Conservation (phyloP, 2,888 invertebrate genomes). For the Exephanes ischioxanthus region DNA sequence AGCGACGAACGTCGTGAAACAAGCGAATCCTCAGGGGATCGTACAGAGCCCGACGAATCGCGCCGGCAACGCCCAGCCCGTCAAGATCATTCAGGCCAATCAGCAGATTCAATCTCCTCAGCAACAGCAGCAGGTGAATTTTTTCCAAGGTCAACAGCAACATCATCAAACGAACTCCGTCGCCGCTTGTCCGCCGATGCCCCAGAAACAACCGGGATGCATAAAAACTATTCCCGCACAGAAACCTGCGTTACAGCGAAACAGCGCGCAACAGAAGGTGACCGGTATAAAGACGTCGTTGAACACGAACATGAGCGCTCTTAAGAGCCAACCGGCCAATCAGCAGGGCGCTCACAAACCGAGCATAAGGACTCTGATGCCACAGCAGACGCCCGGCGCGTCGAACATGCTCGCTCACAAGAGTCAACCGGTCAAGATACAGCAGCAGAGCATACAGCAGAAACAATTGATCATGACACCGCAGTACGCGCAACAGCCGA, state of each 20-base stretch:
- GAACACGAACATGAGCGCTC: slow-evolving; percentile 77
- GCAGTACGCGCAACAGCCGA: slow-evolving; percentile 75
- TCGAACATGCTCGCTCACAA: slow-evolving; percentile 75
- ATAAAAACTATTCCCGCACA: slow-evolving; percentile 82
- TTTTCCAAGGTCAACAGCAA: slow-evolving; percentile 67
- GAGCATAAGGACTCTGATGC: slow-evolving; percentile 77
- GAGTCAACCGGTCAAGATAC: slow-evolving; percentile 77
- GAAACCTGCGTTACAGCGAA: slow-evolving; percentile 79
- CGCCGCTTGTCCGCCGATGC: slow-evolving; percentile 71
- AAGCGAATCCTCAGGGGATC: slow-evolving; percentile 72
- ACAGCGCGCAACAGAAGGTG: slow-evolving; percentile 86
- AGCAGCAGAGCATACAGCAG: slow-evolving; percentile 78
- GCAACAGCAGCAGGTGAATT: slow-evolving; percentile 84
- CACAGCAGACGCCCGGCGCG: slow-evolving; percentile 71
- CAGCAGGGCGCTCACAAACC: slow-evolving; percentile 71
- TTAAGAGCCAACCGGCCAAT: slow-evolving; percentile 72
- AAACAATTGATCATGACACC: slow-evolving; percentile 77
- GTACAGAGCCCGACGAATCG: slow-evolving; percentile 33
- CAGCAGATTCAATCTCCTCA: slow-evolving; percentile 73
- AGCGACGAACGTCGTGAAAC: slow-evolving; percentile 72
- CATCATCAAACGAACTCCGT: slow-evolving; percentile 72
- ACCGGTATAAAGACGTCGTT: slow-evolving; percentile 84
- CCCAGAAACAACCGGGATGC: slow-evolving; percentile 81
- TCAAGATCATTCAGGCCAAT: slow-evolving; percentile 86
- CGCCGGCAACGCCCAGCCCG: slow-evolving; percentile 81